Evolutionary conservation across 2,113 vertebrate species (phyloP).

Genomic region (Empidonax alnorum): DNA sequence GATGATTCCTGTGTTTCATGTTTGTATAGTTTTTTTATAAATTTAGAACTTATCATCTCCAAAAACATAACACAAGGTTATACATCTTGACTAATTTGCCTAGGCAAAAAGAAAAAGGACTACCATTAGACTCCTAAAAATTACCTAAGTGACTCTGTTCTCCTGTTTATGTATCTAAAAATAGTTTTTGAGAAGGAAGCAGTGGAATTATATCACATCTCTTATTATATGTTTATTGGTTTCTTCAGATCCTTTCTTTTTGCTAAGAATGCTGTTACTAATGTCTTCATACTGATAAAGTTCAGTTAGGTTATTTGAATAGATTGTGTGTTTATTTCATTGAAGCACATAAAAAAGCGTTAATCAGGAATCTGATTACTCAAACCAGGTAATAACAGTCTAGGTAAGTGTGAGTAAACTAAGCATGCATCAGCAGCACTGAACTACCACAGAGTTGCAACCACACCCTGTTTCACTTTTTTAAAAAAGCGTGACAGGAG

Average conservation of each 20-base stretch:
- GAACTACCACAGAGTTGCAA: background rate
- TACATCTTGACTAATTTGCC: background rate
- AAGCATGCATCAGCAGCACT: background rate
- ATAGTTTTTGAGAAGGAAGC: background rate
- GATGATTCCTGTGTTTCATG: background rate
- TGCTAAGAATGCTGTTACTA: background rate
- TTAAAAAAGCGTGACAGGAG: background rate
- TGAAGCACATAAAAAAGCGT: background rate
- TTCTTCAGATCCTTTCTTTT: background rate
- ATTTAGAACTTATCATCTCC: background rate
- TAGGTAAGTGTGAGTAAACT: background rate
- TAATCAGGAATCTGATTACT: background rate
- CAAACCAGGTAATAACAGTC: background rate
- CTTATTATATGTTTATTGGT: background rate
- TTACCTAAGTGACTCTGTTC: background rate
- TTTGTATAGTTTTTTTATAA: background rate
- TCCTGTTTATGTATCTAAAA: background rate
- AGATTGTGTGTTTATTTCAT: background rate
- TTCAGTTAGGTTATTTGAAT: background rate
- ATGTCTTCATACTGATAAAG: background rate
- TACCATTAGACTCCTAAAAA: background rate
- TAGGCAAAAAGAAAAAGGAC: background rate
- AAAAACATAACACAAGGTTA: background rate
- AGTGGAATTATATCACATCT: background rate
- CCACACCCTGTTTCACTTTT: background rate